A percentile compares a stretch with the other conserved stretches of the same genome.
phyloP scores from a whole-genome alignment of 2,888 invertebrate genomes.

The Ormia ochracea region DNA sequence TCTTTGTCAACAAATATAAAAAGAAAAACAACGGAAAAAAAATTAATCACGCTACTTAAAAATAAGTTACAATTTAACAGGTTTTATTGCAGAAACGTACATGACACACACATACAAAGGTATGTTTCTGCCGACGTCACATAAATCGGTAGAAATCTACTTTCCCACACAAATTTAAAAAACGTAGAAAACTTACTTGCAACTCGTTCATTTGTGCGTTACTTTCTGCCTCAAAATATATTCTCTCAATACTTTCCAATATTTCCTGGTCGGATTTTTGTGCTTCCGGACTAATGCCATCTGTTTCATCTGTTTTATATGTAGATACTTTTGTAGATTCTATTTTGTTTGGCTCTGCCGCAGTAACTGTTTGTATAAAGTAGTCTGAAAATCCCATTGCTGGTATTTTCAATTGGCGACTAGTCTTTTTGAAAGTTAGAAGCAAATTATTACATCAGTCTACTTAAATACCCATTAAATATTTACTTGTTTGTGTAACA shows the following conservation, averaged over 20 bases:
- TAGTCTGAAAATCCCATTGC: constrained; percentile 77
- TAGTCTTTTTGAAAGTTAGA: constrained; percentile 65
- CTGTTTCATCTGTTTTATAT: constrained; percentile 40
- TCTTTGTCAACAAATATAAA: constrained; percentile 64
- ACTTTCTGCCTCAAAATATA: constrained; percentile 73
- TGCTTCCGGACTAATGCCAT: constrained; percentile 56
- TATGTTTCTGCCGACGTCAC: not conserved
- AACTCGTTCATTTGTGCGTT: constrained; percentile 74
- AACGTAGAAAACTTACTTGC: constrained; percentile 67
- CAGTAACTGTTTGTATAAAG: constrained; percentile 75
- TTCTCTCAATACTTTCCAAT: constrained; percentile 74
- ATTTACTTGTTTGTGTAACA: constrained; percentile 76
- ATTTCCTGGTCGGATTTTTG: constrained; percentile 76
- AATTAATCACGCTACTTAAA: not conserved
- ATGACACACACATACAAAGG: too few species aligned
- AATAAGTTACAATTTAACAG: constrained; percentile 33
- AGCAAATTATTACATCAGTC: not conserved
- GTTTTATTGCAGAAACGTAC: constrained; percentile 49
- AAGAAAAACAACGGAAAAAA: not conserved
- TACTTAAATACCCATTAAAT: not conserved
- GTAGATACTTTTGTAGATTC: constrained; percentile 32
- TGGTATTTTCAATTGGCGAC: constrained; percentile 76
- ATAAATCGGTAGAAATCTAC: not conserved
- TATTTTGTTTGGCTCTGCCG: constrained; percentile 65
- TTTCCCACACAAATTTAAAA: constrained; percentile 32